These are phyloP conservation scores for Dromococcyx pavoninus DNA, from an alignment of 2,797 vertebrate species.

Conservation along the genomic window DNA sequence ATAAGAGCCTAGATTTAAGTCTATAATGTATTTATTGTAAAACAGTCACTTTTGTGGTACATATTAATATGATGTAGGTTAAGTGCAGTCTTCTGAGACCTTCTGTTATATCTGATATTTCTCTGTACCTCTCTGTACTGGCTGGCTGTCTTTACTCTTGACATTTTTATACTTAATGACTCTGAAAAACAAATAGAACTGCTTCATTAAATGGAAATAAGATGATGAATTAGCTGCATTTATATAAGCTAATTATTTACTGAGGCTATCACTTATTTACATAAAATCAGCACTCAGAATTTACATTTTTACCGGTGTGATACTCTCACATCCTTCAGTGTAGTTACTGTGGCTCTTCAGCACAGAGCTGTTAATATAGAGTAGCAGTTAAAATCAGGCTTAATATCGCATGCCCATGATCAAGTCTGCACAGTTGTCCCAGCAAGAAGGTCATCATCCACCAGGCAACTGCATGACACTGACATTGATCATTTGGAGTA, in stretches of 20 bases:
- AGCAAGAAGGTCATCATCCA: neutral
- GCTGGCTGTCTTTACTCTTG: neutral
- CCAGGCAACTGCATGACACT: neutral
- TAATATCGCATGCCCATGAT: neutral
- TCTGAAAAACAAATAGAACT: too few species aligned
- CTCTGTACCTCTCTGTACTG: neutral
- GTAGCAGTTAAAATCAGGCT: neutral
- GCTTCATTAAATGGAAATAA: constrained; percentile 1
- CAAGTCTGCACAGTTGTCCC: neutral
- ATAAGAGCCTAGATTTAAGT: neutral
- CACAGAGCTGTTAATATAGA: neutral
- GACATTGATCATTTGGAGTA: neutral
- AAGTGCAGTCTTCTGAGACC: neutral
- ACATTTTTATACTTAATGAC: too few species aligned
- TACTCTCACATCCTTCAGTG: neutral
- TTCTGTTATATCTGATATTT: neutral
- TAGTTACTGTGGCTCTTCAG: neutral
- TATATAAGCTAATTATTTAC: neutral
- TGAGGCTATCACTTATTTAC: neutral
- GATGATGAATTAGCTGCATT: neutral
- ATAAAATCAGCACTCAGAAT: neutral
- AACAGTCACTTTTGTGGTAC: neutral
- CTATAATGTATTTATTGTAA: neutral
- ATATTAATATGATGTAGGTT: neutral
- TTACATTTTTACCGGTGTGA: neutral